A percentile compares a stretch with the other conserved stretches of the same genome.
These are phyloP conservation scores for Fulica atra DNA, from an alignment of 2,113 vertebrate genomes.

Conservation along the genomic window DNA sequence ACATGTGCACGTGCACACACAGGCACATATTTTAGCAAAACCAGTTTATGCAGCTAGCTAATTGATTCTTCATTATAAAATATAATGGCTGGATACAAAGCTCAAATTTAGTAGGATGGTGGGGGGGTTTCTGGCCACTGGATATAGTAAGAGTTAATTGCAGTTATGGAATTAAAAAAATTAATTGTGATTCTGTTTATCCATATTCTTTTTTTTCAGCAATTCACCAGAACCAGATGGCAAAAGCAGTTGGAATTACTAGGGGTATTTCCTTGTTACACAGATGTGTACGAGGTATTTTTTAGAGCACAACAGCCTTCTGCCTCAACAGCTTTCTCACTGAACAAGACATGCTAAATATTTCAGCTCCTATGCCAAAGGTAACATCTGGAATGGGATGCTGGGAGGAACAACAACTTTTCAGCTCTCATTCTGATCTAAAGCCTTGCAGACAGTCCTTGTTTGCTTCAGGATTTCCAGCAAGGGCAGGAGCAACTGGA, in stretches of 20 bases:
- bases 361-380: not conserved
- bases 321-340: not conserved
- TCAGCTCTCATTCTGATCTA: not conserved
- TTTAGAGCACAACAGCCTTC: not conserved
- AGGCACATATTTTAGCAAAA: not conserved
- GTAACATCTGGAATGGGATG: not conserved
- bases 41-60: not conserved
- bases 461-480: not conserved
- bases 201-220: not conserved
- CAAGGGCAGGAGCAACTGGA: not conserved
- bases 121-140: not conserved
- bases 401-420: not conserved
- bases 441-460: not conserved
- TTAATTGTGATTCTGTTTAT: not conserved
- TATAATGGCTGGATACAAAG: not conserved
- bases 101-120: not conserved
- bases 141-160: not conserved
- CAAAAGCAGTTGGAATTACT: slow-evolving; percentile 6
- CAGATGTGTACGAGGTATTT: not conserved
- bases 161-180: not conserved
- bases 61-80: not conserved
- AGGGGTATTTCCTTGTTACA: not conserved
- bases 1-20: not conserved
- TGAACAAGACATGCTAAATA: not conserved
- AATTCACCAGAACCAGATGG: not conserved